Conservation (phyloP, 2,888 invertebrate species). For the Rutpela maculata region DNA sequence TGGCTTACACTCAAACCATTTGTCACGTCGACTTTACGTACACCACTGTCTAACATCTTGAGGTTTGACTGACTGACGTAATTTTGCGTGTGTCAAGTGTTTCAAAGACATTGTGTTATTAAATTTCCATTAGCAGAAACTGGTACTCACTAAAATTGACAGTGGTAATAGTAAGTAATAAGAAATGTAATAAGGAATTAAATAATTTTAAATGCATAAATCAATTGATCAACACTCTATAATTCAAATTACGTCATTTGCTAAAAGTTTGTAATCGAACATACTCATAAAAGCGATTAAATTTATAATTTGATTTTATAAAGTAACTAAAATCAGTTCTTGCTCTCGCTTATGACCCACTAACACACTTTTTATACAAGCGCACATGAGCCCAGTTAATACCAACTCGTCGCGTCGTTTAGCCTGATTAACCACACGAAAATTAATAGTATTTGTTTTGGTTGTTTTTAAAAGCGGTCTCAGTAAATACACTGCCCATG, state of each 20-base stretch:
- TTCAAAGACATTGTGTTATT: no score
- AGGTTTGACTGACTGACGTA: no score
- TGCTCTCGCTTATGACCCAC: slow-evolving; percentile 33
- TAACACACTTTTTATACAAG: slow-evolving; percentile 32
- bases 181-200: no score
- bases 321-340: neutral
- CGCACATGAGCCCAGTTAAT: slow-evolving; percentile 13
- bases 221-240: neutral
- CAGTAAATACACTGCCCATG: neutral
- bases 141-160: no score
- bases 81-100: no score
- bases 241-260: neutral
- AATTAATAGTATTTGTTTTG: neutral
- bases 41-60: no score
- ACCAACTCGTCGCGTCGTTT: neutral
- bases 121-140: no score
- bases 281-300: neutral
- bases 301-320: neutral
- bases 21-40: no score
- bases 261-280: neutral
- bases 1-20: no score
- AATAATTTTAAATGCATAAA: neutral
- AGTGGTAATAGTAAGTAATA: no score
- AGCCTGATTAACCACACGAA: neutral
- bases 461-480: neutral